A percentile compares a stretch with the other conserved stretches of the same genome.
These are phyloP conservation scores for Calosoma granatense DNA, from an alignment of 1,140 invertebrate genomes.

Conservation along the genomic window DNA sequence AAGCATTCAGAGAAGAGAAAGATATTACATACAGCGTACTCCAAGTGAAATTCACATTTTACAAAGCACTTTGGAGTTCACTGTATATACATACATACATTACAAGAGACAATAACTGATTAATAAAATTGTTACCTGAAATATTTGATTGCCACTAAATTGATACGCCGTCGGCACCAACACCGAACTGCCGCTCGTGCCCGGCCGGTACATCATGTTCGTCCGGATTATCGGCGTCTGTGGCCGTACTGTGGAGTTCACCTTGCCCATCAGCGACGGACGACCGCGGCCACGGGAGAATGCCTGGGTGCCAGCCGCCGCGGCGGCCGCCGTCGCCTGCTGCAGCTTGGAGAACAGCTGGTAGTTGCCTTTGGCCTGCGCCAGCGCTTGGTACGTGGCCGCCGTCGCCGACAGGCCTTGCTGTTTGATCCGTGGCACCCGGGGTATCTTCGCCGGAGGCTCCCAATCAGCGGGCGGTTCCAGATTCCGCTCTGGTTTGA, in stretches of 20 bases:
- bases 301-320: background rate
- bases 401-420: conserved; percentile 33
- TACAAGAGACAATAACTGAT: too few species aligned
- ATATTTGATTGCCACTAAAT: conserved; percentile 48
- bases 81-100: too few species aligned
- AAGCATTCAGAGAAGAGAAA: too few species aligned
- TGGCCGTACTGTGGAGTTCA: conserved; percentile 16
- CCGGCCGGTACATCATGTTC: conserved; percentile 33
- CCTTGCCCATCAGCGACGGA: conserved; percentile 25
- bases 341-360: conserved; percentile 43
- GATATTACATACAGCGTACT: too few species aligned
- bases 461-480: conserved; percentile 82
- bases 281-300: conserved; percentile 34
- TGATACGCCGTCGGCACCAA: conserved; percentile 48
- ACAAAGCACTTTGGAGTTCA: too few species aligned
- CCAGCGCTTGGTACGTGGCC: conserved; percentile 34
- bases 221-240: conserved; percentile 15
- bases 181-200: conserved; percentile 39
- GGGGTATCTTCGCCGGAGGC: conserved; percentile 82
- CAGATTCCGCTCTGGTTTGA: conserved; percentile 74
- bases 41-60: too few species aligned
- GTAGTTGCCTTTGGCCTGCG: conserved; percentile 37
- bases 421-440: conserved; percentile 47
- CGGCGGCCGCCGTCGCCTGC: conserved; percentile 18
- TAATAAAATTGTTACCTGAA: too few species aligned